Conservation (phyloP, 2,797 vertebrate genomes). For the Acanthiza pusilla region DNA sequence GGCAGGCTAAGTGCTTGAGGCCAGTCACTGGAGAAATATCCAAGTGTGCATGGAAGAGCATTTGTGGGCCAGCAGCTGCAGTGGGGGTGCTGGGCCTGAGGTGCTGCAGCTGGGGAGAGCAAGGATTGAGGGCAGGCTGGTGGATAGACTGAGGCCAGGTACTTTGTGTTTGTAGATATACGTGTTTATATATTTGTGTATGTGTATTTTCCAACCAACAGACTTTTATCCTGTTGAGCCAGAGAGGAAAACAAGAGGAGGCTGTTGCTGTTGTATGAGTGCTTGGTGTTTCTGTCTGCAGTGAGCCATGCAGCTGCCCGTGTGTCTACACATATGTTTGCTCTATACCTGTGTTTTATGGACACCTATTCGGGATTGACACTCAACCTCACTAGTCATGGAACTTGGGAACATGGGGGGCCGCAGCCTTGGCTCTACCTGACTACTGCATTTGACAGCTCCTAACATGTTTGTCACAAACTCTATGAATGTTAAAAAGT, state of each 20-base stretch:
- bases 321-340: no score
- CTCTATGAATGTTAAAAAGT: background rate
- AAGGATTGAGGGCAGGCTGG: background rate
- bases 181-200: background rate
- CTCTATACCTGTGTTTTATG: background rate
- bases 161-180: background rate
- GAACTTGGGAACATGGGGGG: background rate
- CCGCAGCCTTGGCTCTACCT: background rate
- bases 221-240: background rate
- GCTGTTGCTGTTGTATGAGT: background rate
- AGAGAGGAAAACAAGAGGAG: background rate
- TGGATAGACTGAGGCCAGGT: background rate
- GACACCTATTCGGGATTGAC: background rate
- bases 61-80: background rate
- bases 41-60: accelerated
- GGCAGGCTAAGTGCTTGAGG: background rate
- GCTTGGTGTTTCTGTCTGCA: background rate
- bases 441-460: background rate
- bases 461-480: background rate
- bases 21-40: background rate
- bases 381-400: background rate
- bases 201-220: background rate
- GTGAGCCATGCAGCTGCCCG: background rate
- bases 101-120: background rate
- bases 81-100: background rate